A percentile compares a stretch with the other conserved stretches of the same genome.
Conservation (phyloP, 1,140 invertebrate genomes). For the Diachasmimorpha longicaudata region DNA sequence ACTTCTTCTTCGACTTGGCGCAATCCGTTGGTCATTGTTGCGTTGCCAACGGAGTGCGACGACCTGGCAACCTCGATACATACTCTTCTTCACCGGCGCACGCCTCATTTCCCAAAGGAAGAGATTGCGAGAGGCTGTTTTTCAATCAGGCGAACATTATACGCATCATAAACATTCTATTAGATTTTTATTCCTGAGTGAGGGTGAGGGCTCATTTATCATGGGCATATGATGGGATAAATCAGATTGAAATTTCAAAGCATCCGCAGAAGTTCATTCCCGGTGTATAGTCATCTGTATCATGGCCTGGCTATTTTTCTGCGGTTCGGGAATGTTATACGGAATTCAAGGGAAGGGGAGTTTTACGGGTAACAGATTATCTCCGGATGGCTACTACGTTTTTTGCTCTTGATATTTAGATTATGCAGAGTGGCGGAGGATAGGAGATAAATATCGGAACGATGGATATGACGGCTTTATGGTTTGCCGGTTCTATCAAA, state of each 20-base stretch:
- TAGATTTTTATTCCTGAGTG: neutral
- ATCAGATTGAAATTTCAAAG: neutral
- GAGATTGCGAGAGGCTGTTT: neutral
- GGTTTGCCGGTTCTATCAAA: too few species aligned
- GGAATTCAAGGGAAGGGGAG: too few species aligned
- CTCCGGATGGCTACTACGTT: too few species aligned
- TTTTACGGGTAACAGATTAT: too few species aligned
- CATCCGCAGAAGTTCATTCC: neutral
- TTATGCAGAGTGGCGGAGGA: too few species aligned
- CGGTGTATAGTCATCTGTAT: too few species aligned
- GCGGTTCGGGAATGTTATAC: too few species aligned
- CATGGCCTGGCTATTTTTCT: too few species aligned
- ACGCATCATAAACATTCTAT: conserved; percentile 7
- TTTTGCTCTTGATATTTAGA: too few species aligned
- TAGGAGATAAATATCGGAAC: too few species aligned
- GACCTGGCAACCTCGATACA: conserved; percentile 31
- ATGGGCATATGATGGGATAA: neutral
- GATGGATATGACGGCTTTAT: too few species aligned
- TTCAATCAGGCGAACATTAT: neutral
- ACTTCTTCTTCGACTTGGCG: conserved; percentile 5
- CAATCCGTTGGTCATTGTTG: conserved; percentile 30
- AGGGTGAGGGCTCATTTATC: neutral
- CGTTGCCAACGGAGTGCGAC: conserved; percentile 30
- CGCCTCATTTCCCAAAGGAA: conserved; percentile 20
- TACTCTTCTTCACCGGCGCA: neutral